Conservation (phyloP, 2,113 vertebrate genomes). For the Genyomyrus donnyi region DNA sequence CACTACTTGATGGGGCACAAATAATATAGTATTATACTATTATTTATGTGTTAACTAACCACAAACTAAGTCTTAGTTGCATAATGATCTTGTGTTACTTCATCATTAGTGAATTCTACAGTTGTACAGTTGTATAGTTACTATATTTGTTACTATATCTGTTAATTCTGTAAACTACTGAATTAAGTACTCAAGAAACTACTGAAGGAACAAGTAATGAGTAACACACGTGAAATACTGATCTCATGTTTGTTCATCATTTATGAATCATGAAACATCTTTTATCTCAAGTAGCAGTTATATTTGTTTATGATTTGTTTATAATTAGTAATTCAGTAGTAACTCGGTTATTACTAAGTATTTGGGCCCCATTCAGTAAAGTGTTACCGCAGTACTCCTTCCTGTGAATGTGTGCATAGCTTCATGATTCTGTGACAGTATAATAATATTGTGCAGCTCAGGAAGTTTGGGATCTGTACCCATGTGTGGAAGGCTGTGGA, state of each 20-base stretch:
- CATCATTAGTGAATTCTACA: not conserved
- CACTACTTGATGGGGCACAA: not conserved
- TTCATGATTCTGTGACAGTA: not conserved
- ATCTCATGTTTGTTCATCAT: not conserved
- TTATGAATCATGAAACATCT: not conserved
- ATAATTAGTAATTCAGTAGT: not conserved
- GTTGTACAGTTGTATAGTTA: too few species aligned
- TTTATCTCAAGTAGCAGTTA: not conserved
- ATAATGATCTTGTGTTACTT: not conserved
- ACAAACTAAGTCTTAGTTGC: not conserved
- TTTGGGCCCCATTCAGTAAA: not conserved
- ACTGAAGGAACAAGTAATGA: not conserved
- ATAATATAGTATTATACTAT: too few species aligned
- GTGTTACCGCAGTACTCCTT: not conserved
- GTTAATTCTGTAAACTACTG: not conserved
- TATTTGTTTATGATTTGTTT: not conserved
- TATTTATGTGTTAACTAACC: not conserved
- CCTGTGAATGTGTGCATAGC: not conserved
- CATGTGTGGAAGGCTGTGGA: not conserved
- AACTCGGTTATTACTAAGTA: not conserved
- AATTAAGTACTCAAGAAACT: not conserved
- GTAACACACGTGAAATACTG: not conserved
- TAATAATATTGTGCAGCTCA: not conserved
- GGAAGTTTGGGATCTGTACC: not conserved
- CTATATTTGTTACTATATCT: not conserved